Base-by-base conservation (phyloP, 2,888 invertebrate genomes). In the Callosobruchus maculatus region DNA sequence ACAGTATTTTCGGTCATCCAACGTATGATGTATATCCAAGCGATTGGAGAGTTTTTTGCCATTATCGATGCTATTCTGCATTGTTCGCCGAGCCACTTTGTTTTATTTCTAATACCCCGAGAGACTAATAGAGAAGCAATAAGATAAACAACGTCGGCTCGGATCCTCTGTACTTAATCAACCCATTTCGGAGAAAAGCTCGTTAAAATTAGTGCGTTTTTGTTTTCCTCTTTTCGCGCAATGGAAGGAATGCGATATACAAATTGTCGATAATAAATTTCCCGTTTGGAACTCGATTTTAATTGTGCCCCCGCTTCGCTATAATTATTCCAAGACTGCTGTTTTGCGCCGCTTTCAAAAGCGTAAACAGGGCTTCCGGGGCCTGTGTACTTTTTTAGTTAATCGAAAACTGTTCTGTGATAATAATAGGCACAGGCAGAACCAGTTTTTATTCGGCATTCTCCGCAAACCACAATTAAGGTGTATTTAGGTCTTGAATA, bases 111-210 rank as follows among this genome's bases (percentile, higher is more conserved):
- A 49, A 49, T 13, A 49, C 49, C 49, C 49, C 49, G 49, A 49
- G 49, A 49, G 49, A 49, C 49, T 49, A 49, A 49, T 49, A 7
- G 49, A 49, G 49, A 49, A 49, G 18, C 49, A 49, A 49, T 49
- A 49, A 49, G 49, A 49, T 49, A 49, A 49, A 13, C 49, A 13
- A 18, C 49, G 49, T 49, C 13, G 49, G 49, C 13, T 49, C 49
- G 49, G 49, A 7, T 49, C 49, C 18, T 49, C 13, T 49, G 13
- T 49, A 49, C 49, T 49, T 80, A 81, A 82, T 80, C 80, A 80
- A 80, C 80, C 80, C 79, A 81, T 81, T 82, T 81, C 80, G 79
- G 76, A 73, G 75, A 73, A 73, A 74, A 74, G 70, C 72, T 71
- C 72, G 72, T 71, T 49, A 49, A 49, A 49, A 49, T 49, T 49